Base-by-base conservation (phyloP, 2,888 invertebrate genomes). In the Lasioglossum calceatum region DNA sequence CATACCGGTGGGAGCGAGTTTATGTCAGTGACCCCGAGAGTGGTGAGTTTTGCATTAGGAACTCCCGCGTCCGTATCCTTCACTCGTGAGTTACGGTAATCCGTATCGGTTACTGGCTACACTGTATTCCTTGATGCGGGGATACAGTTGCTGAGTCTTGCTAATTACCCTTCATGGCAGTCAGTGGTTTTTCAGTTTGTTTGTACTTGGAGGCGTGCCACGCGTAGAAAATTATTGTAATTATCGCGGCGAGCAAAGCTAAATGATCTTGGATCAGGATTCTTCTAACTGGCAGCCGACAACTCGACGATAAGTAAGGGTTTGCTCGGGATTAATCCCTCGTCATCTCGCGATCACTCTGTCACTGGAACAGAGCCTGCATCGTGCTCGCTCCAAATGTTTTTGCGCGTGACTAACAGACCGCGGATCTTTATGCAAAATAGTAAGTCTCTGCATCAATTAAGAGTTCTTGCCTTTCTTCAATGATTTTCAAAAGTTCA, bases 11-110 rank as follows among this genome's bases (percentile, higher is more conserved):
- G 10, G 4, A 71, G 10, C 19, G n/a, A 70, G 1, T 70, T 64
- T 44, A 42, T 61, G 39, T 19, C 54, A 42, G 8, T 36, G 74
- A 64, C 76, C 14, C 70, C 42, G 12, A 39, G 39, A 58, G 70
- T 67, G 87, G 90, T 90, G 81, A 90, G 89, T 87, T 83, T 32
- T 78, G 75, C 32, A 70, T 79, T 42, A 50, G 47, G 47, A 47
- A 47, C 71, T 19, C 72, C 27, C 10, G 67, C 44, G 70, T 61
- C 50, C 32, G 50, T 72, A 84, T 75, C 67, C n/a, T 72, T 32
- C 58, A 39, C 23, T 64, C 44, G 74, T 19, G 42, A 78, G 44
- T 87, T 85, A 81, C 74, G 77, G 73, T 81, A 85, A 82, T 81
- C 44, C 32, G 77, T 64, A 74, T 79, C 79, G 70, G 73, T 87